Percentiles rank a stretch among this genome's conserved stretches.
Conservation (phyloP, 2,113 vertebrate species). For the Gallinago undulata region DNA sequence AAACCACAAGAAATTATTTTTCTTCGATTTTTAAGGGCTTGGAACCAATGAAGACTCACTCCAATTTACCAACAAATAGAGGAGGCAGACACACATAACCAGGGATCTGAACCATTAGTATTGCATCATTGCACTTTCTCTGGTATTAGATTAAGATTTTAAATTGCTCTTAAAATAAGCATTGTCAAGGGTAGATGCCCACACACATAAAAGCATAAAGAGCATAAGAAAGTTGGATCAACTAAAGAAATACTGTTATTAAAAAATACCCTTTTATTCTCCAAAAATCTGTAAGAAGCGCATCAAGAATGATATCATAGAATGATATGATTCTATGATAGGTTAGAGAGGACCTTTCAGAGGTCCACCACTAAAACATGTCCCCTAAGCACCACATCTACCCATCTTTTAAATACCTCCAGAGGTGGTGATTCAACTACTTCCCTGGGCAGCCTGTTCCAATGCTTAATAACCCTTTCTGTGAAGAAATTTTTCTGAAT, state of each 20-base stretch:
- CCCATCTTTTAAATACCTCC: not conserved
- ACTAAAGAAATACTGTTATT: not conserved
- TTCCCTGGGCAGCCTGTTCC: not conserved
- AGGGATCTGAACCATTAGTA: not conserved
- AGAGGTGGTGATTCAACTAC: not conserved
- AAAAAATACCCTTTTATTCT: not conserved
- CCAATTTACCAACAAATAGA: not conserved
- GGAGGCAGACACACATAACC: not conserved
- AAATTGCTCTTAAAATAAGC: not conserved
- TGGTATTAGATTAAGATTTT: not conserved
- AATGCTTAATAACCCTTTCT: not conserved
- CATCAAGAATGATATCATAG: not conserved
- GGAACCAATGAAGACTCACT: not conserved
- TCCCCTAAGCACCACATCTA: not conserved
- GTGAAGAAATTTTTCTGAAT: not conserved
- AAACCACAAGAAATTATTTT: not conserved
- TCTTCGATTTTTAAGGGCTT: not conserved
- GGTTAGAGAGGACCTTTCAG: not conserved
- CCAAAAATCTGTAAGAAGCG: not conserved
- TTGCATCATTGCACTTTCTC: not conserved
- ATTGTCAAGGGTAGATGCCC: not conserved
- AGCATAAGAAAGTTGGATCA: not conserved
- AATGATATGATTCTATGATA: not conserved
- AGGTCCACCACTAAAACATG: not conserved
- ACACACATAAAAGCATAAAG: not conserved